Base-by-base conservation (phyloP, 2,797 vertebrate species). In the Enteromius argenteus region DNA sequence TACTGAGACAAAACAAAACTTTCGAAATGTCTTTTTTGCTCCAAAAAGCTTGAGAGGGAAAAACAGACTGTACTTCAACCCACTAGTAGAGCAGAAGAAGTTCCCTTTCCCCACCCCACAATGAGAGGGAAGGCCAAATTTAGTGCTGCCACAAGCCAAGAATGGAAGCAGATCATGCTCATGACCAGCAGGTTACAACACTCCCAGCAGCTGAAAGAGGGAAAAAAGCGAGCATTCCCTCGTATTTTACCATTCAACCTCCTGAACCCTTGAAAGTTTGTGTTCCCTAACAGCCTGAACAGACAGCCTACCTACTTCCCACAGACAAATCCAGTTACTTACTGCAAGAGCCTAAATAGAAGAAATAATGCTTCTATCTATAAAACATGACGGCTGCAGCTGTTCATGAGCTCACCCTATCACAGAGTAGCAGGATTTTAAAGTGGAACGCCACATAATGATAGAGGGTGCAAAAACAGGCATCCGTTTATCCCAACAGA, bases 101-200 rank as follows among this genome's bases (percentile, higher is more conserved):
- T 58, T 77, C 23, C 49, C 23, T 68, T 72, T 79, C 66, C 66
- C 67, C 75, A 79, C 53, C 75, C 74, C 75, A 79, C 53, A 58
- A 64, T 21, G 21, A 76, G 60, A 76, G 56, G 30, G 69, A 32
- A 76, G 35, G 77, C 39, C 81, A 81, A 32, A 78, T 78, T 81
- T 73, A 86, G 46, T 49, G 0, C 27, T 39, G 64, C 80, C 87
- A 91, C 76, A 87, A 87, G 90, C 89, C 89, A 91, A 89, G 87
- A 87, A 88, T 89, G 87, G 86, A 90, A 88, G 87, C 81, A 85
- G 67, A 69, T 84, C 56, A 23, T 84, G 87, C 86, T 86, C 86
- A 91, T 85, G 87, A 90, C 88, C 87, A 87, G 81, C 80, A 87
- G 83, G 86, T 83, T 85, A 23, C 46, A 79, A 83, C 8, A 87